Evolutionary conservation across 2,113 vertebrate species (phyloP).

Genomic region (Cryptomyrus ogoouensis): DNA sequence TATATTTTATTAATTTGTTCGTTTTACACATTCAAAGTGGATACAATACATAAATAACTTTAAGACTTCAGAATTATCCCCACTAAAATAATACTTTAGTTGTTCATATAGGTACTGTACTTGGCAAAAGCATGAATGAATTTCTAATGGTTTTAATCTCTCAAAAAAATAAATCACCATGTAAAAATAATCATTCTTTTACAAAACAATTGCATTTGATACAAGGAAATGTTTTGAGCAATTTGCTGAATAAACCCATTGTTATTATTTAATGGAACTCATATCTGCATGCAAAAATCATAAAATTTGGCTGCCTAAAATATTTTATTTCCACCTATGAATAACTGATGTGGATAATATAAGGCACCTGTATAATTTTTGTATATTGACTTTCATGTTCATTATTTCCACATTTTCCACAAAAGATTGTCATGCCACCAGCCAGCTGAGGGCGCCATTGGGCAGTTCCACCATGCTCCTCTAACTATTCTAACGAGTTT

Average conservation of each 20-base stretch:
- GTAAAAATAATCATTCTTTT: background rate
- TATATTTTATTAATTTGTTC: too few relatives aligned
- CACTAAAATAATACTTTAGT: background rate
- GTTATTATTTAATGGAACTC: background rate
- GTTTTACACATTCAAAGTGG: background rate
- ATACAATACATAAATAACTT: background rate
- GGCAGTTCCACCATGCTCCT: too few relatives aligned
- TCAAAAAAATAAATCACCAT: background rate
- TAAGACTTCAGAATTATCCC: background rate
- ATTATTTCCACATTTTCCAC: too few relatives aligned
- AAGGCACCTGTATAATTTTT: too few relatives aligned
- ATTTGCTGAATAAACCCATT: background rate
- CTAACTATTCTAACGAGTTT: too few relatives aligned
- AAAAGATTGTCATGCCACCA: too few relatives aligned
- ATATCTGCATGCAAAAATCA: background rate
- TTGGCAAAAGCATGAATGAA: too few relatives aligned
- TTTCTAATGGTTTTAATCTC: background rate
- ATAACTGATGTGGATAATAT: background rate
- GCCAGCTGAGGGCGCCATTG: too few relatives aligned
- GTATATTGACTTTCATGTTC: too few relatives aligned
- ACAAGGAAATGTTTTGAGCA: background rate
- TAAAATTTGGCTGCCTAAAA: background rate
- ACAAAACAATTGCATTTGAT: background rate
- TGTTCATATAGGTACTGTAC: background rate
- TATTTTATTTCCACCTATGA: background rate